Evolutionary conservation across 2,888 invertebrate genomes (phyloP).

Genomic region (Pemphredon lugubris): DNA sequence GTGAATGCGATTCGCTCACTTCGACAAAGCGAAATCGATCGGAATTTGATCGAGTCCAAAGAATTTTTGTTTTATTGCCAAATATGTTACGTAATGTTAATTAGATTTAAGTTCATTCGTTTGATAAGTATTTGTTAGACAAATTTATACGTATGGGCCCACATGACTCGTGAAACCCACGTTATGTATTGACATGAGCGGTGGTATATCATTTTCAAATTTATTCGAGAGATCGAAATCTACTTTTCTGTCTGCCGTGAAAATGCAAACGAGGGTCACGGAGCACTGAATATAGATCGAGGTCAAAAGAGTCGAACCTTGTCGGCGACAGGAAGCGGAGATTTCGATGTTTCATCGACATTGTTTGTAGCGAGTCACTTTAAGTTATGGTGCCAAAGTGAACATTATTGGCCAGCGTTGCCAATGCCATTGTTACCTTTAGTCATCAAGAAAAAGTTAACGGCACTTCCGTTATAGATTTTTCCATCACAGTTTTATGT

Average conservation of each 20-base stretch:
- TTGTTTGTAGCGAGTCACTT: constrained; percentile 37
- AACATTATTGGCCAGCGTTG: constrained; percentile 18
- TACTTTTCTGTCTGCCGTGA: constrained; percentile 38
- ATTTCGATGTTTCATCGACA: constrained; percentile 43
- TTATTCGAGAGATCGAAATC: constrained; percentile 71
- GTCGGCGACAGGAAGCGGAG: constrained; percentile 23
- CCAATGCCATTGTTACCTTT: constrained; percentile 24
- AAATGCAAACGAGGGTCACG: constrained; percentile 71
- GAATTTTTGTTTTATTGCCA: constrained; percentile 36
- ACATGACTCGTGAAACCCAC: constrained; percentile 9
- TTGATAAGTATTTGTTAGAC: background rate
- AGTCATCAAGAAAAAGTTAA: constrained; percentile 5
- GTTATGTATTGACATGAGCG: constrained; percentile 24
- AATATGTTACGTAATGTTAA: constrained; percentile 22
- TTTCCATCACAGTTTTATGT: constrained; percentile 35
- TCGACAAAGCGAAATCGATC: constrained; percentile 7
- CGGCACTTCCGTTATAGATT: constrained; percentile 11
- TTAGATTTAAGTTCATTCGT: constrained; percentile 13
- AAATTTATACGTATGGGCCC: constrained; percentile 24
- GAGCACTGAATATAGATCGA: constrained; percentile 75
- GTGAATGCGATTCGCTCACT: no score
- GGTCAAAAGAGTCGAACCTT: constrained; percentile 51
- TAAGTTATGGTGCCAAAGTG: constrained; percentile 66
- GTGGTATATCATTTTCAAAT: constrained; percentile 63
- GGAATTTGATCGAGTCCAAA: constrained; percentile 27